Percentiles rank a stretch among this genome's conserved stretches.
Conservation (phyloP, 2,888 invertebrate genomes). For the Zonitis immaculata region DNA sequence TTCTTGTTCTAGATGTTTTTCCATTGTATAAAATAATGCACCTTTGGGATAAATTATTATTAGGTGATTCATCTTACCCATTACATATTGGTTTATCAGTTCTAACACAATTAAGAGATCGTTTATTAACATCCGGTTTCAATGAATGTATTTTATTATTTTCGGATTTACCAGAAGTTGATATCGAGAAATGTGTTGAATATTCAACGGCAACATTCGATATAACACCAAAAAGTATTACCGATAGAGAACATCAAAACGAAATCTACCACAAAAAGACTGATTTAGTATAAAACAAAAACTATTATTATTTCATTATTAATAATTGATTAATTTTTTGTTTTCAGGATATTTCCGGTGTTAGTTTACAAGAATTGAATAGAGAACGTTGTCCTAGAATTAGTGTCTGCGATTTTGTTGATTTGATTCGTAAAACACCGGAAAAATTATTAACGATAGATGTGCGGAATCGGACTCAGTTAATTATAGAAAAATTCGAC, state of each 20-base stretch:
- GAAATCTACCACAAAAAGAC: slow-evolving; percentile 26
- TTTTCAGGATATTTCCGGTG: slow-evolving; percentile 64
- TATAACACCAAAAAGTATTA: slow-evolving; percentile 82
- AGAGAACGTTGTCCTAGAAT: slow-evolving; percentile 77
- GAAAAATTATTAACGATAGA: slow-evolving; percentile 62
- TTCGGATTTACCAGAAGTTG: slow-evolving; percentile 97
- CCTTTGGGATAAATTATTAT: slow-evolving; percentile 92
- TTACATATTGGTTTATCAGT: slow-evolving; percentile 93
- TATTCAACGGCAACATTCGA: slow-evolving; percentile 83
- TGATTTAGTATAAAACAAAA: slow-evolving; percentile 29
- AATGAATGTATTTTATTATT: slow-evolving; percentile 98
- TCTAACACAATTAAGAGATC: slow-evolving; percentile 78
- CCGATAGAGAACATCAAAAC: slow-evolving; percentile 73
- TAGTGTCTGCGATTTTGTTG: slow-evolving; percentile 77
- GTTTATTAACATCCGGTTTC: slow-evolving; percentile 84
- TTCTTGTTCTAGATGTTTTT: slow-evolving; percentile 77
- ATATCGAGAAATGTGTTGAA: slow-evolving; percentile 87
- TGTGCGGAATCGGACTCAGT: slow-evolving; percentile 62
- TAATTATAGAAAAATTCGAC: slow-evolving; percentile 32
- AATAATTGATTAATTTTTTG: neutral
- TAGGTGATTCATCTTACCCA: slow-evolving; percentile 91
- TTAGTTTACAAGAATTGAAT: slow-evolving; percentile 65
- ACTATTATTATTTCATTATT: neutral
- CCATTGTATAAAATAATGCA: slow-evolving; percentile 97
- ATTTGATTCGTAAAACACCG: slow-evolving; percentile 60